A percentile compares a stretch with the other conserved stretches of the same genome.
Evolutionary conservation across 1,140 invertebrate genomes (phyloP).

Genomic region (Leptoteleia sp.): DNA sequence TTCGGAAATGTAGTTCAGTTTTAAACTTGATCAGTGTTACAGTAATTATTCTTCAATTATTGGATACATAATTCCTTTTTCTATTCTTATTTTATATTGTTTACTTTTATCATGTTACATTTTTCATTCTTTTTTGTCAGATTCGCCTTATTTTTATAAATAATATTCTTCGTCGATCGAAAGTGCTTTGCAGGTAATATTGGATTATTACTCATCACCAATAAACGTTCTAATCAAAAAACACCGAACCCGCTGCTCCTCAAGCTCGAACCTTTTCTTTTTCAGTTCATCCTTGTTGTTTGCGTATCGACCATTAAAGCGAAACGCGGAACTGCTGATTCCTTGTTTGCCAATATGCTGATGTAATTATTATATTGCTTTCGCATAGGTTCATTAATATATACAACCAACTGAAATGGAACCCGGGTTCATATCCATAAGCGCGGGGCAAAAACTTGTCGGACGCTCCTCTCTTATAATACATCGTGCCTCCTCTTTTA

Average conservation of each 20-base stretch:
- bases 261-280: slow-evolving; percentile 29
- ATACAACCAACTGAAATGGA: slow-evolving; percentile 17
- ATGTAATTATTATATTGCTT: slow-evolving; percentile 82
- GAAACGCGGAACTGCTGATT: slow-evolving; percentile 72
- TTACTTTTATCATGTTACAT: too few species aligned
- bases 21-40: too few species aligned
- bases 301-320: slow-evolving; percentile 60
- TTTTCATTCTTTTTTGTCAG: too few species aligned
- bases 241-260: slow-evolving; percentile 12
- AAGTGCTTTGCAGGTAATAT: slow-evolving; percentile 8
- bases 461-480: not conserved
- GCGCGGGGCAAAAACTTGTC: not conserved
- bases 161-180: slow-evolving; percentile 31
- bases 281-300: slow-evolving; percentile 55
- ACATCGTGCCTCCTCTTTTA: too few species aligned
- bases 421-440: slow-evolving; percentile 3
- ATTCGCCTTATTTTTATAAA: slow-evolving; percentile 26
- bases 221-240: slow-evolving; percentile 35
- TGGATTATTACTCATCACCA: slow-evolving; percentile 42
- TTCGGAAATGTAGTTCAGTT: too few species aligned
- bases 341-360: slow-evolving; percentile 81
- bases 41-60: too few species aligned
- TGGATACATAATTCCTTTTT: too few species aligned
- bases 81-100: too few species aligned
- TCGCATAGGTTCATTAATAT: slow-evolving; percentile 32